Conservation (phyloP, 2,113 vertebrate species). For the Prinia subflava region DNA sequence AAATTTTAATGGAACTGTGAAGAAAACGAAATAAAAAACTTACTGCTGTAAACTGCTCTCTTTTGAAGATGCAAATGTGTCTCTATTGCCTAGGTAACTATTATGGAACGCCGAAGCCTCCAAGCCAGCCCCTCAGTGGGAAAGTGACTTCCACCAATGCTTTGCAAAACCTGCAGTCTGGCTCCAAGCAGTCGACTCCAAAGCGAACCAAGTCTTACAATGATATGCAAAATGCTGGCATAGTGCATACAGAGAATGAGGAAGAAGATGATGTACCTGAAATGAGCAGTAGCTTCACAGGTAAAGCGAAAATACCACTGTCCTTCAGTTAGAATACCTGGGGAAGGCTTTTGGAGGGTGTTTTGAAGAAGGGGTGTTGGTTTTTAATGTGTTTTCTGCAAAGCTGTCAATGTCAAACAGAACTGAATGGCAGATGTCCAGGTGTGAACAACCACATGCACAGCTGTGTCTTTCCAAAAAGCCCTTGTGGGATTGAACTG, state of each 20-base stretch:
- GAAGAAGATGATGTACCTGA: slow-evolving; percentile 95
- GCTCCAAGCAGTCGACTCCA: slow-evolving; percentile 90
- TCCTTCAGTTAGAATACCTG: background rate
- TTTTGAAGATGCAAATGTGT: slow-evolving; percentile 83
- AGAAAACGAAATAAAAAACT: background rate
- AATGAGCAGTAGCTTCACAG: slow-evolving; percentile 99
- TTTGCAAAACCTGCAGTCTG: slow-evolving; percentile 87
- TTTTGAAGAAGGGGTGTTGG: background rate
- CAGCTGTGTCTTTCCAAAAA: background rate
- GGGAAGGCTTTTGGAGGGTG: background rate
- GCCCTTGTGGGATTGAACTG: background rate
- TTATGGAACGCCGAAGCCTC: slow-evolving; percentile 99
- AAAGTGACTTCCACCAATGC: slow-evolving; percentile 96
- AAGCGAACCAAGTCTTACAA: slow-evolving; percentile 97
- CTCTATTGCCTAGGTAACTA: slow-evolving; percentile 97
- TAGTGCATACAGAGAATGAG: slow-evolving; percentile 91
- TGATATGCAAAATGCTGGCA: slow-evolving; percentile 99
- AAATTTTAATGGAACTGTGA: background rate
- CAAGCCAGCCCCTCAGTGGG: slow-evolving; percentile 93
- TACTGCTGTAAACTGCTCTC: slow-evolving; percentile 23
- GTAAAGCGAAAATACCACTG: slow-evolving; percentile 56
- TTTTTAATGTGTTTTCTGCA: background rate
- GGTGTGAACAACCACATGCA: background rate
- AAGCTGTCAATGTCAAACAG: background rate
- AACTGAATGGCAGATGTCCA: background rate